Evolutionary conservation across 2,888 invertebrate genomes (phyloP).

Genomic region (Girardia tigrina): DNA sequence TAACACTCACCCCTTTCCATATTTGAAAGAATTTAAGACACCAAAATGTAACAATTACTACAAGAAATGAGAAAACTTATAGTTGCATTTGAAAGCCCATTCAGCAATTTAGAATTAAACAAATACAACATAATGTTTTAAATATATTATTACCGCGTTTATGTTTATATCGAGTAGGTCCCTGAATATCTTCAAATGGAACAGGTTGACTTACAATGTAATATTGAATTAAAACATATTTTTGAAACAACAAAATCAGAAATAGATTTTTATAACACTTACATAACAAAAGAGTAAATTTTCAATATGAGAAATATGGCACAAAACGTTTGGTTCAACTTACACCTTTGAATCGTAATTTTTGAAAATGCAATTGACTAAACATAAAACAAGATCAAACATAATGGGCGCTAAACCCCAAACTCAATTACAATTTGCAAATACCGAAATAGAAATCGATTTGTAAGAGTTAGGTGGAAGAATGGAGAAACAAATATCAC

Average conservation of each 20-base stretch:
- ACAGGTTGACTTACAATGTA: not conserved
- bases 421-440: not conserved
- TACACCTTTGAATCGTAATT: not conserved
- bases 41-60: no score
- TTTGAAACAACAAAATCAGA: no score
- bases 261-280: no score
- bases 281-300: no score
- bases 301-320: not conserved
- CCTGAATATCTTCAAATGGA: not conserved
- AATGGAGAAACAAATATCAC: no score
- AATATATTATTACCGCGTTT: not conserved
- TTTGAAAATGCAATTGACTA: not conserved
- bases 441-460: no score
- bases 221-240: not conserved
- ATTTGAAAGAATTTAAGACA: not conserved
- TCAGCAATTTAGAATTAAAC: not conserved
- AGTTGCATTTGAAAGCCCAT: not conserved
- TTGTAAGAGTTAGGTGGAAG: no score
- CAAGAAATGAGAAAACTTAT: not conserved
- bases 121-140: no score
- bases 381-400: not conserved
- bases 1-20: not conserved
- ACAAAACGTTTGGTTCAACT: not conserved
- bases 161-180: not conserved
- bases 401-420: not conserved